Evolutionary conservation across 2,113 vertebrate genomes (phyloP).

Genomic region (Mugil cephalus): DNA sequence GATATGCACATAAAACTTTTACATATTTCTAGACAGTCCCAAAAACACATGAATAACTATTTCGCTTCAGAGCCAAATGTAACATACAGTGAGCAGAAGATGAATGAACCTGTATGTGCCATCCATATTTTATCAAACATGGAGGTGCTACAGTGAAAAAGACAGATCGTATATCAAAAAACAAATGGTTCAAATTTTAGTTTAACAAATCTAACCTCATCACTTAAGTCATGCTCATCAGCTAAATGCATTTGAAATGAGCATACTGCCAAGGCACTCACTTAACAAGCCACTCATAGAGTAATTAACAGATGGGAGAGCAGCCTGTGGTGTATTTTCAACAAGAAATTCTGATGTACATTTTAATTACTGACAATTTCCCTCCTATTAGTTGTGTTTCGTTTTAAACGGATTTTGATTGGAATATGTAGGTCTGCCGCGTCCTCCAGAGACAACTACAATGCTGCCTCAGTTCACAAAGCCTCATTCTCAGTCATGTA

Average conservation of each 20-base stretch:
- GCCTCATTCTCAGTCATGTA: slow-evolving; percentile 7
- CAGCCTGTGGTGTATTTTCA: slow-evolving; percentile 69
- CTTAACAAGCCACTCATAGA: slow-evolving; percentile 60
- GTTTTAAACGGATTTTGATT: slow-evolving; percentile 53
- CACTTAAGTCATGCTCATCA: slow-evolving; percentile 50
- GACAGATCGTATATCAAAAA: neutral
- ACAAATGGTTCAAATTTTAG: slow-evolving; percentile 21
- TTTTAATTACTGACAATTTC: slow-evolving; percentile 75
- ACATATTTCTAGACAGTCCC: too few species aligned
- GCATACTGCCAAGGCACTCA: slow-evolving; percentile 39
- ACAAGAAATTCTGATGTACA: slow-evolving; percentile 66
- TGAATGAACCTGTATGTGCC: neutral
- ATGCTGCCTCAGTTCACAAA: slow-evolving; percentile 19
- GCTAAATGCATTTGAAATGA: slow-evolving; percentile 55
- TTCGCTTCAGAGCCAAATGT: too few species aligned
- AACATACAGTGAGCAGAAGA: too few species aligned
- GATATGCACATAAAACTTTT: too few species aligned
- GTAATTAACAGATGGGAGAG: slow-evolving; percentile 76
- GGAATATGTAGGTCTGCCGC: slow-evolving; percentile 53
- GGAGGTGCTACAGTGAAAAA: neutral
- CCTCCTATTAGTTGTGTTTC: slow-evolving; percentile 52
- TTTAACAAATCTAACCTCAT: slow-evolving; percentile 44
- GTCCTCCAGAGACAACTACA: slow-evolving; percentile 44
- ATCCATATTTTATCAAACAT: neutral
- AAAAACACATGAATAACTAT: too few species aligned